phyloP scores from a whole-genome alignment of 2,797 vertebrate genomes.

The Triplophysa yarkandensis region DNA sequence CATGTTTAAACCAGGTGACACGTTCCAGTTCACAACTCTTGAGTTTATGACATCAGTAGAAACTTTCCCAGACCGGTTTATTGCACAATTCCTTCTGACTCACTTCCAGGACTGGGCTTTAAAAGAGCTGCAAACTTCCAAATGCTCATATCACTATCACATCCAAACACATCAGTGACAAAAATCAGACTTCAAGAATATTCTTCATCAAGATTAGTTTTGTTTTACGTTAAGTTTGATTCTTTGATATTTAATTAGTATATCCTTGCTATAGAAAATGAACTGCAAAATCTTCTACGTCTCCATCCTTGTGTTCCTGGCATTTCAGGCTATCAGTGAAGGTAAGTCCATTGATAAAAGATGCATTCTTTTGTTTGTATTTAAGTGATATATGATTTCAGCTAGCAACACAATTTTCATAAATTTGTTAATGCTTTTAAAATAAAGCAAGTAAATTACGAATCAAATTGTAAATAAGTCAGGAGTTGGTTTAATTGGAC shows the following conservation, averaged over 20 bases:
- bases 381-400: too few species aligned
- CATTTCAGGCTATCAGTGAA: slow-evolving; percentile 26
- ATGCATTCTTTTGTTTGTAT: too few species aligned
- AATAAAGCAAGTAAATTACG: too few species aligned
- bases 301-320: slow-evolving; percentile 33
- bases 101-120: slow-evolving; percentile 27
- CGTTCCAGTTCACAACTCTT: background rate
- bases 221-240: background rate
- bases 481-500: background rate
- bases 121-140: slow-evolving; percentile 24
- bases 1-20: background rate
- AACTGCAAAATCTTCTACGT: slow-evolving; percentile 39
- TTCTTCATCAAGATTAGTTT: background rate
- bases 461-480: background rate
- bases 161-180: background rate
- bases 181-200: background rate
- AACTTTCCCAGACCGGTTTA: slow-evolving; percentile 14
- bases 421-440: too few species aligned
- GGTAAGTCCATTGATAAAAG: slow-evolving; percentile 28
- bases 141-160: background rate
- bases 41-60: background rate
- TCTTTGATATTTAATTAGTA: background rate
- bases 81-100: slow-evolving; percentile 19
- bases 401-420: too few species aligned
- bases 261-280: slow-evolving; percentile 17